Conservation (phyloP, 2,797 vertebrate genomes). For the Alcedo atthis region DNA sequence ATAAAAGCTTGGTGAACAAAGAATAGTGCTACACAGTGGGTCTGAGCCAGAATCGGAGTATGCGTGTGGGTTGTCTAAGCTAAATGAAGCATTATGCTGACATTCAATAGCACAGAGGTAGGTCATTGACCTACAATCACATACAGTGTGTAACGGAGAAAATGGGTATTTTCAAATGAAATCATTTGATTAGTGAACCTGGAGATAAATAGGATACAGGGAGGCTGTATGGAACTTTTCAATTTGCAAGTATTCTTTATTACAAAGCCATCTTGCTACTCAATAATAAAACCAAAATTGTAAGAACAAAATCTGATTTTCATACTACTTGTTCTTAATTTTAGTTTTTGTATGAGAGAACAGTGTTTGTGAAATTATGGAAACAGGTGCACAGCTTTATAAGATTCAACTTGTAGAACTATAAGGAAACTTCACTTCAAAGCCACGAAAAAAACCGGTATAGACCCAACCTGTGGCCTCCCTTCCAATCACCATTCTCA, state of each 20-base stretch:
- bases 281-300: background rate
- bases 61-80: background rate
- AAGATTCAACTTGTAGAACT: background rate
- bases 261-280: background rate
- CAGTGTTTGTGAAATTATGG: background rate
- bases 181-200: constrained; percentile 40
- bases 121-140: background rate
- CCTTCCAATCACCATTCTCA: background rate
- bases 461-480: background rate
- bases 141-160: background rate
- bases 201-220: background rate
- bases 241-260: background rate
- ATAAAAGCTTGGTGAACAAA: constrained; percentile 51
- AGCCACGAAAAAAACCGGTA: background rate
- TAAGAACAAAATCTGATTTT: background rate
- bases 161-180: constrained; percentile 38
- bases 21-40: background rate
- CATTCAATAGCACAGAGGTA: constrained; percentile 54
- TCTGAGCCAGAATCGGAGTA: background rate
- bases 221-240: background rate
- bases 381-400: background rate
- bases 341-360: background rate
- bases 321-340: background rate
- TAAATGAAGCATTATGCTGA: constrained; percentile 55
- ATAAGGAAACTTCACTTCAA: background rate